Base-by-base conservation (phyloP, 1,140 invertebrate genomes). In the Sminthurides bifidus region DNA sequence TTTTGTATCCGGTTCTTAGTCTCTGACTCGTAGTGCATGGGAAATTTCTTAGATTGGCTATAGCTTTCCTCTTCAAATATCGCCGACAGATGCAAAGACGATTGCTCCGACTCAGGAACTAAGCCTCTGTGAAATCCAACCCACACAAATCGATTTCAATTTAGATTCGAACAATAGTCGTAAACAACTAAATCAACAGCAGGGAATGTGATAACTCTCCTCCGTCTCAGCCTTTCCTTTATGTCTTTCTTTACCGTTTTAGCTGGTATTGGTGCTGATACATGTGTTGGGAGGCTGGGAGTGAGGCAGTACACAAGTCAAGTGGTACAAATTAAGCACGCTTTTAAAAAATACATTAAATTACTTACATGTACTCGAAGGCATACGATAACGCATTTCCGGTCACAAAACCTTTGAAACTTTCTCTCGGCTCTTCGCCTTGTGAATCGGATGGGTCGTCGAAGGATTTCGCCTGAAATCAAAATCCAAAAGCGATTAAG, bases 51-150 rank as follows among this genome's bases (percentile, higher is more conserved):
- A 1, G 43, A 43, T 24, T 54, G 54, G 38, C 54, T 50, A 19
- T 59, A 51, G 53, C 53, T 54, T 15, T 64, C 63, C 35, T 61
- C 59, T 26, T 64, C 63, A 55, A 64, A 64, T 21, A 64, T 64
- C 48, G 63, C 56, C 21, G 59, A 61, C 3, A 61, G 52, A 38
- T 61, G 63, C 21, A 64, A 50, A 21, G 59, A 61, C 24, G 63
- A 59, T 56, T 61, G 63, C 50, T 64, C 59, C 23, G 33, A 48
- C 48, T 64, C 59, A 2, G 48, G 26, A 2, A 57, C 31, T 23
- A 64, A 59, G 2, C 59, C 63, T 33, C 62, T 64, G 31, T 23
- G 48, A 27, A 52, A 26, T 30, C 10, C 29, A 31, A 27, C 33
- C 6, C 17, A 4, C 33, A 33, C n/a, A 30, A 51, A 15, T 14